Conservation (phyloP, 2,888 invertebrate species). For the Oeneis ivallda region DNA sequence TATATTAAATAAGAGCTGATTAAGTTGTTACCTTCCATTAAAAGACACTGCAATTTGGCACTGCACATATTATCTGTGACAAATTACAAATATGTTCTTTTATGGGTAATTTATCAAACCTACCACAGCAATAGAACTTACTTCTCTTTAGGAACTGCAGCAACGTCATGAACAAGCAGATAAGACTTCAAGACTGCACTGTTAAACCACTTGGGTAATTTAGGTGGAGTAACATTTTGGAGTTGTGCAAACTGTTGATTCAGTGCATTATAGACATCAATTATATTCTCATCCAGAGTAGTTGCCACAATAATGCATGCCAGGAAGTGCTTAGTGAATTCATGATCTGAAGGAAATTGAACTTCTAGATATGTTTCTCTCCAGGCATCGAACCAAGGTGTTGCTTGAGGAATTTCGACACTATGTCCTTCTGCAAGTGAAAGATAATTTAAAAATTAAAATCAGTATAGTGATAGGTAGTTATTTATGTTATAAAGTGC, state of each 20-base stretch:
- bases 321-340: conserved; percentile 94
- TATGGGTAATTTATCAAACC: neutral
- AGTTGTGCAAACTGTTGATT: conserved; percentile 90
- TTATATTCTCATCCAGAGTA: conserved; percentile 87
- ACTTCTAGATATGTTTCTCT: conserved; percentile 94
- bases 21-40: no score
- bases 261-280: conserved; percentile 90
- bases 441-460: neutral
- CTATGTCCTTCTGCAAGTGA: conserved; percentile 74
- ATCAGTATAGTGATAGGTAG: neutral
- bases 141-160: conserved; percentile 87
- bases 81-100: neutral
- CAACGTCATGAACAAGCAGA: conserved; percentile 93
- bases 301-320: conserved; percentile 90
- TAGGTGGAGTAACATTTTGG: conserved; percentile 87
- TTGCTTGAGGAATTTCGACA: conserved; percentile 87
- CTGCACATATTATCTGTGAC: neutral
- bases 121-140: conserved; percentile 67
- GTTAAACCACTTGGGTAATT: conserved; percentile 91
- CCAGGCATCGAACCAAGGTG: conserved; percentile 98
- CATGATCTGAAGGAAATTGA: conserved; percentile 96
- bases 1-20: no score
- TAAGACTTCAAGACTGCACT: conserved; percentile 92
- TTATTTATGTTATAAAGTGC: neutral
- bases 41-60: no score